Evolutionary conservation across 2,113 vertebrate species (phyloP).

Genomic region (Rafetus swinhoei): DNA sequence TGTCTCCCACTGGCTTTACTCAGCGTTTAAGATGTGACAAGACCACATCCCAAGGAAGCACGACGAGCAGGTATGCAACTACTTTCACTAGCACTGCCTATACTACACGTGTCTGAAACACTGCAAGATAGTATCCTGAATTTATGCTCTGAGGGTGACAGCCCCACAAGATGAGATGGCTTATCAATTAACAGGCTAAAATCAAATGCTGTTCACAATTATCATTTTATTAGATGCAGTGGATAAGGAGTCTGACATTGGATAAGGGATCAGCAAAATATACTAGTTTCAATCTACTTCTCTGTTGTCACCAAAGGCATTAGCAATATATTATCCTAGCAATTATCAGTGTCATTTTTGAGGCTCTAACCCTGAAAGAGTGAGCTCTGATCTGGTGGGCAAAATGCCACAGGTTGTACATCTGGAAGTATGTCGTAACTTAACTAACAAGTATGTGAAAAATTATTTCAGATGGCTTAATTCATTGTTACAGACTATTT

Average conservation of each 20-base stretch:
- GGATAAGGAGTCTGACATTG: slow-evolving; percentile 39
- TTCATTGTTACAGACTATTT: neutral
- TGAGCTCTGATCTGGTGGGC: neutral
- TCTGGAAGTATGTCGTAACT: neutral
- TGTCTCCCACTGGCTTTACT: neutral
- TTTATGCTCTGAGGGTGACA: neutral
- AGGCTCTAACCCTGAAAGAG: neutral
- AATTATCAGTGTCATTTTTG: neutral
- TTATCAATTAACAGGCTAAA: slow-evolving; percentile 53
- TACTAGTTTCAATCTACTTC: slow-evolving; percentile 23
- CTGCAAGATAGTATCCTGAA: neutral
- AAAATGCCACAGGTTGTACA: neutral
- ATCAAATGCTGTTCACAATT: slow-evolving; percentile 47
- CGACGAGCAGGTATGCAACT: neutral
- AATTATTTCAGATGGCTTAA: neutral
- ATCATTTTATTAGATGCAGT: slow-evolving; percentile 57
- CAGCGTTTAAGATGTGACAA: neutral
- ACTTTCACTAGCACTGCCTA: neutral
- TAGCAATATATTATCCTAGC: neutral
- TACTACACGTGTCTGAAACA: neutral
- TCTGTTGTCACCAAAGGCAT: slow-evolving; percentile 38
- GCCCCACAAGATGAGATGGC: neutral
- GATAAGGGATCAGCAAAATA: slow-evolving; percentile 56
- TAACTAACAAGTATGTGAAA: neutral
- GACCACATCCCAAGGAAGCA: neutral